These are phyloP conservation scores for Drosophila equinoxialis DNA, from an alignment of 1,140 invertebrate genomes.

Conservation along the genomic window DNA sequence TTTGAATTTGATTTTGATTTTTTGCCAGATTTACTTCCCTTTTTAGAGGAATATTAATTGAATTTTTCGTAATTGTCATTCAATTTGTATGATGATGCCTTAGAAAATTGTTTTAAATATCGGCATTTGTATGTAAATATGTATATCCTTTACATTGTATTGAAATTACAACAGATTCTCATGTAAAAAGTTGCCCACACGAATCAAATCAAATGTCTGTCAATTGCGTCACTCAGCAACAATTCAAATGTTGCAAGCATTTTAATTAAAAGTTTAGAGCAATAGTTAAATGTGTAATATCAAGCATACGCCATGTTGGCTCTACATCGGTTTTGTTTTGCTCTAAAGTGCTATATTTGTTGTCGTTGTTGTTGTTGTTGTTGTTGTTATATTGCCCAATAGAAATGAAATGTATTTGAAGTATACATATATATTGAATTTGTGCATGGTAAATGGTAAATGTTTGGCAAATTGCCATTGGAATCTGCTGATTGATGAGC, in stretches of 20 bases:
- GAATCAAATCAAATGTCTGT: conserved; percentile 20
- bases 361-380: background rate
- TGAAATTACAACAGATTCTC: background rate
- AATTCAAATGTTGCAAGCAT: conserved; percentile 36
- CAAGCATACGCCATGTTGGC: conserved; percentile 56
- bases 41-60: background rate
- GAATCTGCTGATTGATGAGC: conserved; percentile 61
- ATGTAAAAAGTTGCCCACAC: conserved; percentile 2
- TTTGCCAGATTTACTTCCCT: background rate
- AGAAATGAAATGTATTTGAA: conserved; percentile 50
- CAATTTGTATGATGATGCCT: background rate
- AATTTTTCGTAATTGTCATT: conserved; percentile 4
- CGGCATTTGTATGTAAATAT: no score
- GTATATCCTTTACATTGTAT: background rate
- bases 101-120: background rate
- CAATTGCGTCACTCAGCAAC: background rate
- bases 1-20: conserved; percentile 15
- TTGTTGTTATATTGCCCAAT: conserved; percentile 22
- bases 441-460: conserved; percentile 49
- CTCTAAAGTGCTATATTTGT: conserved; percentile 24
- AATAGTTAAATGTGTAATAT: conserved; percentile 57
- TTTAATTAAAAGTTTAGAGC: conserved; percentile 60
- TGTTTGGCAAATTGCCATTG: conserved; percentile 42
- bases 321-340: conserved; percentile 8
- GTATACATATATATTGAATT: conserved; percentile 51